Evolutionary conservation across 2,113 vertebrate species (phyloP), one percentile per base, ranked within the genome.

Genomic region (Castor canadensis): DNA sequence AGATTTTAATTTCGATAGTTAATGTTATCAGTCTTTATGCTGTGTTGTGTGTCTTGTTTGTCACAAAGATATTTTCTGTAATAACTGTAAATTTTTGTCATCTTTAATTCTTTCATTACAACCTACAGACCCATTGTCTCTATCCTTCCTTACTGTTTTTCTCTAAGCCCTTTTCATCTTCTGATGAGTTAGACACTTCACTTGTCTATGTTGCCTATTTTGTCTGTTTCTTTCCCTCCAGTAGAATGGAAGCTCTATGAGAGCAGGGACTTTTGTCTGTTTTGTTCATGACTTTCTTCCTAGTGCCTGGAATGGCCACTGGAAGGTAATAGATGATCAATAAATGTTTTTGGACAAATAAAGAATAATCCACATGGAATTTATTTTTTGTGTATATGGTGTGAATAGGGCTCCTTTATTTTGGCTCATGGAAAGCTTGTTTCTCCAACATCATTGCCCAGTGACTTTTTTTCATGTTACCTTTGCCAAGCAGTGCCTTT

Each of bases 281-380:
- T 93, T 89, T n/a, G 35, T 81, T 94, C 67, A 52, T 54, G 56
- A 45, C 52, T 97, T 26, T 94, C 76, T 76, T 66, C 43, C 49
- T 66, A 56, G 76, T 9, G 67, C 26, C 56, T 95, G 72, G 24
- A 83, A 71, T 66, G 89, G 67, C 82, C 49, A 66, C 49, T 82
- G 82, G 45, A 54, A 56, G 71, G 58, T 47, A 86, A 56, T 30
- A 89, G 77, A 58, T 89, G 49, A 69, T 93, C 58, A 97, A 96
- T 97, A 96, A 97, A 96, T 80, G 60, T 35, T 90, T 95, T 85
- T 87, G 76, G 83, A 96, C 43, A 96, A 95, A 97, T 94, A 93
- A 95, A 96, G 67, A 90, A 32, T 93, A 89, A 94, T 56, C n/a
- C 32, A 77, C 38, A 64, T 92, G 88, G 87, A 94, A 69, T 86